Base-by-base conservation (phyloP, 2,888 invertebrate species). In the Ethmia dodecea region DNA sequence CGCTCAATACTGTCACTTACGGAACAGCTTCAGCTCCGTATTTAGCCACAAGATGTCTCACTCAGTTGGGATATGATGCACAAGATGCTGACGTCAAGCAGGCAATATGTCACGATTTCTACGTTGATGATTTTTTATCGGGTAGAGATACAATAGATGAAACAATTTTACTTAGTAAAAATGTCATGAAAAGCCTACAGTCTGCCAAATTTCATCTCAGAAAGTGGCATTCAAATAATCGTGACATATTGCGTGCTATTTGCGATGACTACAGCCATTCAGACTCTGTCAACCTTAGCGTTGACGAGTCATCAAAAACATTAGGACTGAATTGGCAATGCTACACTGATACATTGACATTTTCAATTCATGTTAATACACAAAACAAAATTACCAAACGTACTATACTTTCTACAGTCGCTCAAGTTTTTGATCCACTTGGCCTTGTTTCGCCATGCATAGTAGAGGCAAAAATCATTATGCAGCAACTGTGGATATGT, bases 11-110 rank as follows among this genome's bases (percentile, higher is more conserved):
- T 1, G 37, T 51, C 3, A 51, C 47, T 5, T 57, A 54, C 20
- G 52, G 50, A 5, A 50, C 45, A 4, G 43, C 52, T 11, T 49
- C 45, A 20, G 51, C 52, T 0, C 47, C 49, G 3, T 52, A 45
- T 26, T 13, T 51, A 31, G 49, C 45, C 1, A 55, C 45, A 2
- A 47, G 38, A 32, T 52, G 52, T 28, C 31, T 54, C 12, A 31
- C 38, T 1, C 28, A 26, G 2, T 18, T 18, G 8, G 18, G 5
- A 8, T 5, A 8, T 8, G 8, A 18, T 18, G 8, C 18, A 5
- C 5, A 18, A 18, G 18, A 18, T 18, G 18, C 5, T 5, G 8
- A 5, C 5, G 18, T 18, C 5, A 18, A 18, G 8, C 18, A 18
- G 5, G 18, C 18, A 8, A 18, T 18, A 5, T 5, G 5, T 18